A percentile compares a stretch with the other conserved stretches of the same genome.
Conservation (phyloP, 2,113 vertebrate species). For the Misgurnus anguillicaudatus region DNA sequence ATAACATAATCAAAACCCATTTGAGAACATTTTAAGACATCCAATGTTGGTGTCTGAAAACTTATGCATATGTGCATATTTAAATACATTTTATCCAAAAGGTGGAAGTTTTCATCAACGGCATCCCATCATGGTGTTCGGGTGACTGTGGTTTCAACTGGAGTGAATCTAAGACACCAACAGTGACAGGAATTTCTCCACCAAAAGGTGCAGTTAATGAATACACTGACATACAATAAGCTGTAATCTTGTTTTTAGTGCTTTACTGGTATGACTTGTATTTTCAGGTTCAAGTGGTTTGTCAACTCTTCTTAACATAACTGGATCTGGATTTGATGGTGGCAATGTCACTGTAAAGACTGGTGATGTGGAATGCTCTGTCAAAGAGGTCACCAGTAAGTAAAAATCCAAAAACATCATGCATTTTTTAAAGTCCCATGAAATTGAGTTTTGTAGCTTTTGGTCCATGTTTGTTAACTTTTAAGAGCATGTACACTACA, state of each 20-base stretch:
- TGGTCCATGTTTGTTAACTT: too few relatives aligned
- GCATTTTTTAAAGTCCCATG: too few relatives aligned
- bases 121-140: constrained; percentile 78
- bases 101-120: constrained; percentile 82
- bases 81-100: constrained; percentile 47
- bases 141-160: constrained; percentile 79
- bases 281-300: constrained; percentile 71
- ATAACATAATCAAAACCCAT: too few relatives aligned
- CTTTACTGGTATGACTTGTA: neutral
- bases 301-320: constrained; percentile 75
- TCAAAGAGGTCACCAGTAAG: constrained; percentile 71
- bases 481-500: too few relatives aligned
- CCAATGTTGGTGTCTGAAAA: too few relatives aligned
- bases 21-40: too few relatives aligned
- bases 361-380: constrained; percentile 69
- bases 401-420: neutral
- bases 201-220: constrained; percentile 70
- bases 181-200: constrained; percentile 69
- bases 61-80: too few relatives aligned
- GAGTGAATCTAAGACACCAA: constrained; percentile 70
- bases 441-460: too few relatives aligned
- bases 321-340: constrained; percentile 70
- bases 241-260: neutral
- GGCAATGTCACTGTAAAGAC: constrained; percentile 70
- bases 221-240: neutral